A percentile compares a stretch with the other conserved stretches of the same genome.
Conservation (phyloP, 2,113 vertebrate genomes). For the Struthio camelus region DNA sequence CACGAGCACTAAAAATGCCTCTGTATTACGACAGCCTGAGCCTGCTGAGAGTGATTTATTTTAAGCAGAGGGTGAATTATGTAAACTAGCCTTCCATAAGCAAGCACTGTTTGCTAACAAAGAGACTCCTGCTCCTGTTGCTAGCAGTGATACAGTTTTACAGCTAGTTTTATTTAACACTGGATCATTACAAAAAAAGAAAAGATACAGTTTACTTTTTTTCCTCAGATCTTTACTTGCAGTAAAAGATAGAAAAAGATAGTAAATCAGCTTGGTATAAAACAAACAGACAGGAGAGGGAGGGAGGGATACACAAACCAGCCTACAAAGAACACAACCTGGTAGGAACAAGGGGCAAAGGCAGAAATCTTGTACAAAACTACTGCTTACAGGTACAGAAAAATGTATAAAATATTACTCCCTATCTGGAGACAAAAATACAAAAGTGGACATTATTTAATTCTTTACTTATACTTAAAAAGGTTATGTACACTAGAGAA, state of each 20-base stretch:
- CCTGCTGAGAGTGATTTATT: not conserved
- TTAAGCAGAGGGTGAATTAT: not conserved
- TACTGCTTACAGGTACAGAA: slow-evolving; percentile 40
- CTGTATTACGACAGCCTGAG: accelerated
- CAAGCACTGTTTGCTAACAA: accelerated
- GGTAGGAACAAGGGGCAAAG: not conserved
- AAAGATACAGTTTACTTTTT: not conserved
- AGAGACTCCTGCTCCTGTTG: not conserved
- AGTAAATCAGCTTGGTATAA: slow-evolving; percentile 38
- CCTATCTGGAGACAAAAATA: slow-evolving; percentile 7
- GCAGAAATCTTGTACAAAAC: slow-evolving; percentile 44
- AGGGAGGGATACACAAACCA: not conserved
- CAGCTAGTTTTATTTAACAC: not conserved
- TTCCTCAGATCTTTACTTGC: slow-evolving; percentile 14
- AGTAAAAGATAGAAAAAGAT: slow-evolving; percentile 45
- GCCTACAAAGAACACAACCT: not conserved
- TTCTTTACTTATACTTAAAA: not conserved
- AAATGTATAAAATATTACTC: slow-evolving; percentile 39
- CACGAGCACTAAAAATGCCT: not conserved
- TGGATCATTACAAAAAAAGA: not conserved
- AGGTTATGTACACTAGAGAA: not conserved
- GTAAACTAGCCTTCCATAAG: not conserved
- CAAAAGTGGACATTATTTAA: not conserved
- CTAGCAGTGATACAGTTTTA: not conserved
- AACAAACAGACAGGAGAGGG: not conserved